A percentile compares a stretch with the other conserved stretches of the same genome.
Conservation (phyloP, 2,113 vertebrate species). For the Pterocles orientalis region DNA sequence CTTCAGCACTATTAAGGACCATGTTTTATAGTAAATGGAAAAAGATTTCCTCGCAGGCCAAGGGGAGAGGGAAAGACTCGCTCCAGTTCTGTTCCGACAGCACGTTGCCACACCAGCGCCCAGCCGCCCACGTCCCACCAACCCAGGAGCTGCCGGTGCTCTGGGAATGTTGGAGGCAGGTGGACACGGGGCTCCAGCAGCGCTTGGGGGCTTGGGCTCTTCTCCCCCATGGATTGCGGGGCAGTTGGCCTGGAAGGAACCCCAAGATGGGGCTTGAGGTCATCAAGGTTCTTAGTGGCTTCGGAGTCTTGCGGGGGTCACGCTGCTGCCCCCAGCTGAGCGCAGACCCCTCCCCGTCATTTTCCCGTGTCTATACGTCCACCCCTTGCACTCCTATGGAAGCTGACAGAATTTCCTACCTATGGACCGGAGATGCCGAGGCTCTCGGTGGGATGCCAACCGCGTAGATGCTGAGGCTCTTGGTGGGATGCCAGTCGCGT, state of each 20-base stretch:
- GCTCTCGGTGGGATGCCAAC: neutral
- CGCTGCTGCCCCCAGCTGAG: neutral
- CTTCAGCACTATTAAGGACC: slow-evolving; percentile 92
- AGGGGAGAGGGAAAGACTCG: slow-evolving; percentile 71
- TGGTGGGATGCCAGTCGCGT: neutral
- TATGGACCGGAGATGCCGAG: rapidly evolving
- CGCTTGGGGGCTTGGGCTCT: neutral
- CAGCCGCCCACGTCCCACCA: neutral
- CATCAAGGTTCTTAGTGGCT: rapidly evolving
- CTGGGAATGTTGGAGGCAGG: neutral
- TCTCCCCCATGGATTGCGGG: neutral
- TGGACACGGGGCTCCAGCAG: neutral
- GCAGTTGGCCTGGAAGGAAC: neutral
- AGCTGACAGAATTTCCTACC: neutral
- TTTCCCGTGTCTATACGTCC: rapidly evolving
- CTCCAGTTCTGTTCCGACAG: slow-evolving; percentile 81
- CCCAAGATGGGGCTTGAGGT: neutral
- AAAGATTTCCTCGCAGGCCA: slow-evolving; percentile 82
- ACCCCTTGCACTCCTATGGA: neutral
- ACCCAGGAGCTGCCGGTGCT: neutral
- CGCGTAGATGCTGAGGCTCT: neutral
- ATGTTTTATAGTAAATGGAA: slow-evolving; percentile 86
- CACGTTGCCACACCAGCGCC: slow-evolving; percentile 65
- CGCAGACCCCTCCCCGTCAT: neutral
- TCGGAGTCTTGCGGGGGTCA: neutral